phyloP scores from a whole-genome alignment of 2,113 vertebrate genomes.

The Cercopithecus mona region DNA sequence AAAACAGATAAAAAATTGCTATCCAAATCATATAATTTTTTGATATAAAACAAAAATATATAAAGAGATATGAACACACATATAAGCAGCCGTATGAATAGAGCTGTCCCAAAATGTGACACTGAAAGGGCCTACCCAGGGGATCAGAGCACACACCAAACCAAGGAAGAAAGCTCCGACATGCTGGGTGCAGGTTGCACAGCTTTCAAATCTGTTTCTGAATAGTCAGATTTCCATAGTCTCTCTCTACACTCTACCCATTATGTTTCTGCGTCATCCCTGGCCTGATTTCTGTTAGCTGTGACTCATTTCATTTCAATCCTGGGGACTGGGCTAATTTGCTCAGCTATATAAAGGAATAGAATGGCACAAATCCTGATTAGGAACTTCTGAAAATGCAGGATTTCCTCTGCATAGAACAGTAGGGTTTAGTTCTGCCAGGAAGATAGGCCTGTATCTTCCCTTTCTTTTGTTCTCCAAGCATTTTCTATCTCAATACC shows the following conservation, averaged over 20 bases:
- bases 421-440: not conserved
- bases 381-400: not conserved
- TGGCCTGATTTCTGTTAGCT: not conserved
- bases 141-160: not conserved
- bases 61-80: not conserved
- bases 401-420: not conserved
- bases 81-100: not conserved
- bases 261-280: not conserved
- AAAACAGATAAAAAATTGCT: not conserved
- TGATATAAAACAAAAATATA: not conserved
- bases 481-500: not conserved
- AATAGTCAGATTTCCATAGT: not conserved
- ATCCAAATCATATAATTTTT: not conserved
- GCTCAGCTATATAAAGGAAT: not conserved
- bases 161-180: not conserved
- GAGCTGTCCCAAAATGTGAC: not conserved
- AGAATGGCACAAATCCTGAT: not conserved
- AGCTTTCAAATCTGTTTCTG: not conserved
- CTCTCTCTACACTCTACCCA: not conserved
- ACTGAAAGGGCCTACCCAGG: not conserved
- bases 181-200: not conserved
- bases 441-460: not conserved
- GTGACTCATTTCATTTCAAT: conserved; percentile 9
- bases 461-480: conserved; percentile 24
- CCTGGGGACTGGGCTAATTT: not conserved